Percentiles rank a stretch among this genome's conserved stretches.
Conservation (phyloP, 53 echinoderm and acorn worm species). For the Henricia sp. region DNA sequence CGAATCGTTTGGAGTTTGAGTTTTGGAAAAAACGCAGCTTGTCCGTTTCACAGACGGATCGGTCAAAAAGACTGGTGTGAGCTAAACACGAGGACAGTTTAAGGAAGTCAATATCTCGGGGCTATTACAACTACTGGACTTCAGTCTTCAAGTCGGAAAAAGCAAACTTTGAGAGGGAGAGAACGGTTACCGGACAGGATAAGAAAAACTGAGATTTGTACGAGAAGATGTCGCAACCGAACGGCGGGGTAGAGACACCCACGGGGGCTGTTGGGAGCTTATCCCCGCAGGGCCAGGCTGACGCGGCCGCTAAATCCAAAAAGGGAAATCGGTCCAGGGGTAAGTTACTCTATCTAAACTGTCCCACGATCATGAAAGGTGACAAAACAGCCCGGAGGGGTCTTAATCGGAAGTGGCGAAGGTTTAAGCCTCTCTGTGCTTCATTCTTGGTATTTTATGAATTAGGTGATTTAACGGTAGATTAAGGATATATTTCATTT, state of each 20-base stretch:
- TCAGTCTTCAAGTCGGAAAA: conserved; percentile 7
- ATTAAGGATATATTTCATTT: too few species aligned
- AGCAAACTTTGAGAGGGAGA: conserved; percentile 12
- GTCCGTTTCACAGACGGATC: not conserved
- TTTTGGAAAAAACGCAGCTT: not conserved
- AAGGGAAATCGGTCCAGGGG: conserved; percentile 64
- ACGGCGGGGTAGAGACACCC: conserved; percentile 35
- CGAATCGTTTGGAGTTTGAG: not conserved
- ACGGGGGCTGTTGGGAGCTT: conserved; percentile 14
- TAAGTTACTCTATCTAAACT: conserved; percentile 16
- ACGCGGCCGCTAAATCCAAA: conserved; percentile 47
- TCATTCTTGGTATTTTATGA: not conserved
- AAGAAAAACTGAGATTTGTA: conserved; percentile 1
- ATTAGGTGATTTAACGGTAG: not conserved
- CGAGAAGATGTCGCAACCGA: conserved; percentile 29
- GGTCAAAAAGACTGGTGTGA: not conserved
- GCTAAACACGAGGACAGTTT: conserved; percentile 1
- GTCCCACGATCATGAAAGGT: not conserved
- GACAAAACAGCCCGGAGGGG: conserved; percentile 7
- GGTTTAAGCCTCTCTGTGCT: not conserved
- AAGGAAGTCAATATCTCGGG: conserved; percentile 22
- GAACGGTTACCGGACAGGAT: not conserved
- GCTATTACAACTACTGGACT: not conserved
- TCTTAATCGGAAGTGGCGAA: conserved; percentile 9
- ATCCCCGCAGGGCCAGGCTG: conserved; percentile 38